Evolutionary conservation across 1,140 invertebrate species (phyloP), one percentile per base, ranked within the genome.

Genomic region (Hycleus phaleratus): DNA sequence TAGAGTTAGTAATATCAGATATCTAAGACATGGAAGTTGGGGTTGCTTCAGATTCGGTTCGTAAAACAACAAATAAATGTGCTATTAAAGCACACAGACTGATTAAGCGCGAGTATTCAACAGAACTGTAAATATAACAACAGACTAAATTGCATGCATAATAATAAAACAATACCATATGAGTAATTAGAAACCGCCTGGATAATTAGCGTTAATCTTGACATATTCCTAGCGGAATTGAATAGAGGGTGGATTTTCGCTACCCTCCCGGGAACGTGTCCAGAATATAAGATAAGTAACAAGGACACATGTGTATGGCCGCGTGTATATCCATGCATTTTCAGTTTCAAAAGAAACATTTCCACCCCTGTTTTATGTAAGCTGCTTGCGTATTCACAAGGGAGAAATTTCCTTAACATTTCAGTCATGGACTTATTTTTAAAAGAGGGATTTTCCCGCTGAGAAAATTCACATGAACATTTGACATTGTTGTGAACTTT

Each of bases 401-500:
- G 69, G 69, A 71, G 68, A 69, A 71, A 71, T 71, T 71, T 71
- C 66, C 67, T 66, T 68, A 60, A 60, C 63, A 63, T 63, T 64
- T 63, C 62, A 60, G 63, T 66, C 59, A 56, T 44, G 46, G 46
- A 57, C 50, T 56, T 49, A 46, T 49, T 46, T 46, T 32, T 24
- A 46, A 48, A 51, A 51, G 52, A 56, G 46, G 49, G 40, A 46
- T 55, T 59, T 48, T 56, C 53, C 10, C 39, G 38, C 11, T 39
- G 39, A 56, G 26, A 38, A 11, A 40, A 8, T 55, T 24, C 24
- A 54, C 24, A 45, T 11, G 45, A 12, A 45, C 51, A 54, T 4
- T 54, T 38, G 26, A 39, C 43, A 55, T 32, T 32, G 32, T 32
- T 32, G 32, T 32, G 4, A 12, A 11, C 18, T 12, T 42, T 1